phyloP scores from a whole-genome alignment of 2,797 vertebrate genomes.

The Leptodactylus fallax region DNA sequence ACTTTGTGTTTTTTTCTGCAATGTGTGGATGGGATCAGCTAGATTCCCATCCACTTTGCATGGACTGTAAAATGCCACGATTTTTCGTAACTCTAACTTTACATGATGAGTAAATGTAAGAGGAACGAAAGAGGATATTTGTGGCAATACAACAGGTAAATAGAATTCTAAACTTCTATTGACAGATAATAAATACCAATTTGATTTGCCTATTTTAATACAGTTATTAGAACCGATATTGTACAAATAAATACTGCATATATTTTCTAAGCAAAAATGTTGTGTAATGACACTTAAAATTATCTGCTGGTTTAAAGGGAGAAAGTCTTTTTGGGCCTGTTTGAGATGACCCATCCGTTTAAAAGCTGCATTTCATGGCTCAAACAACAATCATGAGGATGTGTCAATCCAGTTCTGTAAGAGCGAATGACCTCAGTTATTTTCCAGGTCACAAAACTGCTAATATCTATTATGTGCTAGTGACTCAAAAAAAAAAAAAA shows the following conservation, averaged over 20 bases:
- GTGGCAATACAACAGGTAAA: not conserved
- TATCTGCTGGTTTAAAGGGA: not conserved
- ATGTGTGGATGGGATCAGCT: too few relatives aligned
- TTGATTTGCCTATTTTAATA: not conserved
- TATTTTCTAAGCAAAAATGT: not conserved
- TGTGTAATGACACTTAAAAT: not conserved
- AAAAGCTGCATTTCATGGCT: not conserved
- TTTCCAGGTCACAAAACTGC: not conserved
- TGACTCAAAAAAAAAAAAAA: not conserved
- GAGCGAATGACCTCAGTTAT: not conserved
- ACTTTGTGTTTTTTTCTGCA: too few relatives aligned
- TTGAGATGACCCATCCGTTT: not conserved
- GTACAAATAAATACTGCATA: conserved; percentile 32
- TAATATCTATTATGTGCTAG: not conserved
- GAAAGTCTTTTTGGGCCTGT: not conserved
- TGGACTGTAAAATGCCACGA: too few relatives aligned
- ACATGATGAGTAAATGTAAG: not conserved
- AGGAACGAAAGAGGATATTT: not conserved
- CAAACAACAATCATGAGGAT: not conserved
- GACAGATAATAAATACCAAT: too few relatives aligned
- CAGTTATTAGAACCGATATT: not conserved
- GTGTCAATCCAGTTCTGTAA: not conserved
- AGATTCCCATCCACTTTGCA: too few relatives aligned
- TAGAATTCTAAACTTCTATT: too few relatives aligned
- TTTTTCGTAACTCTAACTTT: too few relatives aligned